These are phyloP conservation scores for Tetragonula clypearis DNA, from an alignment of 1,140 invertebrate species.

Conservation along the genomic window DNA sequence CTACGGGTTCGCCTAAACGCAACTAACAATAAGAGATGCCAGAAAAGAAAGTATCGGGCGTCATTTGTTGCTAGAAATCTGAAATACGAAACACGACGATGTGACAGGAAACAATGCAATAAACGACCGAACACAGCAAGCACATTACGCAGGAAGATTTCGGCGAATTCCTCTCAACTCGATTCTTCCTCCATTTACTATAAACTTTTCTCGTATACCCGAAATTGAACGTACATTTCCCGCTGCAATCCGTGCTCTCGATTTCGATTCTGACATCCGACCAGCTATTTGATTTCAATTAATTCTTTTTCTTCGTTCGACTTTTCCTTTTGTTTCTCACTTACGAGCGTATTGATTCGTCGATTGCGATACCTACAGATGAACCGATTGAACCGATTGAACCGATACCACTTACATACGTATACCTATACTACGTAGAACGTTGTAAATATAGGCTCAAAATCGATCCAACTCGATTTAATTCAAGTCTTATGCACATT, in stretches of 20 bases:
- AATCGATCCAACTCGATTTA: neutral
- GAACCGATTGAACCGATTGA: neutral
- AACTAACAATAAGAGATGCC: neutral
- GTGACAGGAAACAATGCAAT: no score
- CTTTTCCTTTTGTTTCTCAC: conserved; percentile 11
- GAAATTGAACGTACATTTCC: conserved; percentile 5
- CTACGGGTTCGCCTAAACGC: neutral
- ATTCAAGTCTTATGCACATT: neutral
- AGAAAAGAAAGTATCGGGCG: conserved; percentile 17
- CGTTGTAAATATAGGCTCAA: neutral
- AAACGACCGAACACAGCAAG: neutral
- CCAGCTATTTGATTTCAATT: conserved; percentile 29
- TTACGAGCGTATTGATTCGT: conserved; percentile 3
- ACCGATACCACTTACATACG: neutral
- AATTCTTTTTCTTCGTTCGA: conserved; percentile 30
- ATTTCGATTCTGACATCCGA: neutral
- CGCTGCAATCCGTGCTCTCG: conserved; percentile 1
- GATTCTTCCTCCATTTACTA: conserved; percentile 1
- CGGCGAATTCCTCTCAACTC: conserved; percentile 30
- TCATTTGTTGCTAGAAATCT: conserved; percentile 64
- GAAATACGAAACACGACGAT: neutral
- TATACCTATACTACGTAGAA: neutral
- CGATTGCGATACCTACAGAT: neutral
- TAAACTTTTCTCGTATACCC: neutral
- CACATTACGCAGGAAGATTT: neutral